Conservation (phyloP, 2,888 invertebrate species). For the Nephrotoma flavescens region DNA sequence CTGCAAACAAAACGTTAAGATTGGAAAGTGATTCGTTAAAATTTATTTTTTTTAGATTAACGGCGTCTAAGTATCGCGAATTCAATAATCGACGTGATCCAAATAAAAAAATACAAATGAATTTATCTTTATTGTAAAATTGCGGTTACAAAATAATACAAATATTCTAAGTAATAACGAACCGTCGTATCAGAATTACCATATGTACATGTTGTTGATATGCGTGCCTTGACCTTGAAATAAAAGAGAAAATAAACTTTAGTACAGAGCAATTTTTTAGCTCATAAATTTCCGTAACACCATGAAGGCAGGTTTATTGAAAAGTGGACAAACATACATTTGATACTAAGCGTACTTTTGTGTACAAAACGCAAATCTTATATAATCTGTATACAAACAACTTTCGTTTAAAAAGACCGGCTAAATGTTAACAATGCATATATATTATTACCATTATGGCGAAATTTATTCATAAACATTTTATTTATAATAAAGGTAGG, state of each 20-base stretch:
- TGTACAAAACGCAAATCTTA: neutral
- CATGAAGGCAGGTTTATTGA: neutral
- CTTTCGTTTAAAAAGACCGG: neutral
- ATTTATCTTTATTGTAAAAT: too few species aligned
- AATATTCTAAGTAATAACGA: neutral
- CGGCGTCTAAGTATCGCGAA: too few species aligned
- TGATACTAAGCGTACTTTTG: neutral
- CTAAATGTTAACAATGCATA: neutral
- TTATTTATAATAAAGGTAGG: neutral
- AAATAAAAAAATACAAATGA: too few species aligned
- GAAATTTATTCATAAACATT: neutral
- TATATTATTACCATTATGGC: neutral
- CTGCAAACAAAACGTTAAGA: too few species aligned
- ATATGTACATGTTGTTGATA: neutral
- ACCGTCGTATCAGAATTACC: neutral
- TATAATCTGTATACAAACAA: neutral
- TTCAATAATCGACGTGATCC: too few species aligned
- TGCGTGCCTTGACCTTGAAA: neutral
- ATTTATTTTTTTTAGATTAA: too few species aligned
- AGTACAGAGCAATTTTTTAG: neutral
- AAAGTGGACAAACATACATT: neutral
- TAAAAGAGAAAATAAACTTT: neutral
- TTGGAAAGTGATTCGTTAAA: too few species aligned
- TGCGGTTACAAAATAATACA: too few species aligned
- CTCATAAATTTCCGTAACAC: neutral